phyloP scores from a whole-genome alignment of 2,888 invertebrate species.

The Masnerella sp. region DNA sequence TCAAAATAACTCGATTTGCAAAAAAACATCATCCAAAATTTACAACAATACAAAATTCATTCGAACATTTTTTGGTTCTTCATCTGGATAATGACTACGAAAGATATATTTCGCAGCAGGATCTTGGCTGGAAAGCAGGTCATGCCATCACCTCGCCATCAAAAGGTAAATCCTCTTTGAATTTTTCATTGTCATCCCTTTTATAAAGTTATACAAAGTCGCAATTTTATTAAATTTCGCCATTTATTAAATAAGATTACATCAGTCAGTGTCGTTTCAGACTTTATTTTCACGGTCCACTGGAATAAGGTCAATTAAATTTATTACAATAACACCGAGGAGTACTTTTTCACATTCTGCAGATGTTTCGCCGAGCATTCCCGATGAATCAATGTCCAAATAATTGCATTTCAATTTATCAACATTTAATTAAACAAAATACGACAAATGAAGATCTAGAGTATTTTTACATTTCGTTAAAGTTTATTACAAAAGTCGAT shows the following conservation, averaged over 20 bases:
- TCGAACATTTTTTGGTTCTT: constrained; percentile 6
- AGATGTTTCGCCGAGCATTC: not conserved
- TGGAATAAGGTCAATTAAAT: constrained; percentile 31
- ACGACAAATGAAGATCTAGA: no score
- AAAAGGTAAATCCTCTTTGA: constrained; percentile 48
- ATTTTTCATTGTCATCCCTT: constrained; percentile 47
- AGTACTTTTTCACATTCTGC: not conserved
- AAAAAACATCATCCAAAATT: no score
- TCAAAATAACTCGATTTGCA: no score
- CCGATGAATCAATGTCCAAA: not conserved
- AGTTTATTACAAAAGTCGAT: no score
- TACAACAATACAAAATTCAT: no score
- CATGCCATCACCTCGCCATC: constrained; percentile 40
- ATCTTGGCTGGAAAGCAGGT: constrained; percentile 34
- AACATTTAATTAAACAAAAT: not conserved
- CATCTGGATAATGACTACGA: constrained; percentile 23
- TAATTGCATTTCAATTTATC: not conserved
- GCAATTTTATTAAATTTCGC: constrained; percentile 41
- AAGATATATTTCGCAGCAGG: constrained; percentile 21
- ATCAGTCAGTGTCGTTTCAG: constrained; percentile 37
- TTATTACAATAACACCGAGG: constrained; percentile 8
- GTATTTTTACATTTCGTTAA: no score
- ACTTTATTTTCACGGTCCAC: constrained; percentile 11
- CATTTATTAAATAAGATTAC: constrained; percentile 47
- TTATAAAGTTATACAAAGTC: constrained; percentile 37